These are phyloP conservation scores for Mantis religiosa DNA, from an alignment of 2,888 invertebrate genomes.

Conservation along the genomic window DNA sequence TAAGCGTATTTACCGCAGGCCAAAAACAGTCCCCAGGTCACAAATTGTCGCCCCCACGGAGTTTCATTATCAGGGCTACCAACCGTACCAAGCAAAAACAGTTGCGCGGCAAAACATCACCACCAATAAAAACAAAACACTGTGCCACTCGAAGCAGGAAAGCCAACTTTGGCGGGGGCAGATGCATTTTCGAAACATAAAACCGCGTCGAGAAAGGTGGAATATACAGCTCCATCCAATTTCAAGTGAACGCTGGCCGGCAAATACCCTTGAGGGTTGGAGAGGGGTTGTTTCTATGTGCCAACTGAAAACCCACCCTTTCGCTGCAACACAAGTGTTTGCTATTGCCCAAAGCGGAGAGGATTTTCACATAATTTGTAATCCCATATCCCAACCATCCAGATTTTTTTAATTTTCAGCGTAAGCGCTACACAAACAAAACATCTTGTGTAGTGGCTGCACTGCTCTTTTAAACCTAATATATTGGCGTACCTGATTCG, in stretches of 20 bases:
- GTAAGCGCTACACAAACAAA: background rate
- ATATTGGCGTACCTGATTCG: background rate
- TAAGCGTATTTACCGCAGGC: background rate
- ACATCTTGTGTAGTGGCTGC: background rate
- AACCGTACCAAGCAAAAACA: background rate
- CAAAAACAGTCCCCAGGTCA: background rate
- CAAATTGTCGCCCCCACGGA: background rate
- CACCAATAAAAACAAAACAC: background rate
- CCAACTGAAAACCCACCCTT: background rate
- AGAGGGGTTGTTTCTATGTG: background rate
- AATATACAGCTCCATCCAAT: background rate
- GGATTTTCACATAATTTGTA: background rate
- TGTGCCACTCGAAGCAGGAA: background rate
- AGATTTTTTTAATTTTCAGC: background rate
- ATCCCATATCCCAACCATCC: background rate
- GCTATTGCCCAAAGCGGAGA: background rate
- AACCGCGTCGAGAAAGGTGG: background rate
- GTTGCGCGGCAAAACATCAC: background rate
- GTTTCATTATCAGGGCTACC: background rate
- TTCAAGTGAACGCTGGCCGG: slow-evolving; percentile 9
- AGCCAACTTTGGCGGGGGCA: background rate
- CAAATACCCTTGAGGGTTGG: background rate
- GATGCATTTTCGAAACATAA: slow-evolving; percentile 9
- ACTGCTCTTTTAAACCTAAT: background rate
- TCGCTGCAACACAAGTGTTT: background rate